Evolutionary conservation across 2,797 vertebrate genomes (phyloP), one percentile per base, ranked within the genome.

Genomic region (Sciurus vulgaris): DNA sequence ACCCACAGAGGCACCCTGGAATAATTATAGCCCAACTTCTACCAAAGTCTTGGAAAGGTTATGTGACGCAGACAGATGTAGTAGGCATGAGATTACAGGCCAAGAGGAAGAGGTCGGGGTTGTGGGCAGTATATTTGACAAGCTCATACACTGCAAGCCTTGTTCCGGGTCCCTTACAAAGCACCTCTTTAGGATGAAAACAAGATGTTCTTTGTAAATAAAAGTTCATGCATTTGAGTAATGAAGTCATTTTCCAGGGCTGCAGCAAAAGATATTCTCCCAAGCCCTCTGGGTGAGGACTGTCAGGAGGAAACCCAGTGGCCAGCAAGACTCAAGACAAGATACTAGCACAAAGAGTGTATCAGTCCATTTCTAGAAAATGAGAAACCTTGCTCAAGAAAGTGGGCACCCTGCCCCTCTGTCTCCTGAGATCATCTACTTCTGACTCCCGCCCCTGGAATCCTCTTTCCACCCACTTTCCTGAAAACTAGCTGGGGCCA

Each of bases 181-280:
- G 98, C 98, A 98, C 98, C 97, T 98, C 98, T 99, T 99, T 98
- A 98, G 97, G 96, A 96, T 93, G 98, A 98, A 98, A 98, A 99
- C 99, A 99, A 98, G 98, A 98, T 98, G 95, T 79, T 97, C 98
- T 98, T 99, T 99, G 99, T 99, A 98, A 99, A 99, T 98, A 98
- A 98, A 98, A 98, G 98, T 98, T 98, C 98, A 98, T 98, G 98
- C 98, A 98, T 95, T 98, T 98, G 97, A 97, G 97, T 96, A 98
- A 98, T 98, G 98, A 98, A 98, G 98, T 98, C 97, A 98, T 98
- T 98, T 98, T 98, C 98, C 98, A 98, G 97, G 79, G 44, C 96
- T 26, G 0, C 95, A 97, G 96, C 98, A 97, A 98, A 98, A 49
- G 9, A 98, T 98, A 97, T 30, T 97, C 98, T 97, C 96, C 96